A percentile compares a stretch with the other conserved stretches of the same genome.
These are phyloP conservation scores for Mesochorus sp. DNA, from an alignment of 2,888 invertebrate genomes.

Conservation along the genomic window DNA sequence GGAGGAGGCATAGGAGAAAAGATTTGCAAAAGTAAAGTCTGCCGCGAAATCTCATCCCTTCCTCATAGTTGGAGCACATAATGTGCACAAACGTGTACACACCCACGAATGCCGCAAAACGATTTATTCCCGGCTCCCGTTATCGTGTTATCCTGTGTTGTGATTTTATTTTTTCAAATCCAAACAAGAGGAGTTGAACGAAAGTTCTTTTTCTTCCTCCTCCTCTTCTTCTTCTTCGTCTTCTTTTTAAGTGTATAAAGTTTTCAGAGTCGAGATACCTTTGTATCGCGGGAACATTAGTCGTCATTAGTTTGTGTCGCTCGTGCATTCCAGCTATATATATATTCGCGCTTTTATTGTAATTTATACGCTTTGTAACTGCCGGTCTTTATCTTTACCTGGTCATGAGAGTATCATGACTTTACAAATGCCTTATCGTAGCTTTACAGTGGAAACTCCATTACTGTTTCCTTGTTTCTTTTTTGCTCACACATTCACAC, in stretches of 20 bases:
- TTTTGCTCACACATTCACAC: too few relatives aligned
- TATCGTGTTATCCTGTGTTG: neutral
- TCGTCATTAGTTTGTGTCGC: neutral
- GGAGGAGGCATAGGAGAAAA: neutral
- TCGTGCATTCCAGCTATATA: neutral
- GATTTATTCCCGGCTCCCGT: conserved; percentile 17
- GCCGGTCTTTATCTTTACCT: neutral
- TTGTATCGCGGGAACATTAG: conserved; percentile 14
- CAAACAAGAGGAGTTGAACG: too few relatives aligned
- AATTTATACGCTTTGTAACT: neutral
- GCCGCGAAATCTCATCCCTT: conserved; percentile 29
- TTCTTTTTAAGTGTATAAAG: neutral
- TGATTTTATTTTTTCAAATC: too few relatives aligned
- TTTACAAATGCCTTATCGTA: neutral
- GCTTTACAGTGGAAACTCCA: neutral
- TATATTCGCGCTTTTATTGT: neutral
- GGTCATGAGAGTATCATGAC: neutral
- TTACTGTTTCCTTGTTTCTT: neutral
- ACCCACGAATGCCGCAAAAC: neutral
- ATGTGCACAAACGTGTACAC: neutral
- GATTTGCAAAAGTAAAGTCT: conserved; percentile 20
- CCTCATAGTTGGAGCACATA: neutral
- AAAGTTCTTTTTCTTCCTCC: too few relatives aligned
- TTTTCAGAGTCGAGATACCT: neutral
- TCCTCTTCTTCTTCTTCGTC: too few relatives aligned